Conservation (phyloP, 2,797 vertebrate species). For the Semaprochilodus insignis region DNA sequence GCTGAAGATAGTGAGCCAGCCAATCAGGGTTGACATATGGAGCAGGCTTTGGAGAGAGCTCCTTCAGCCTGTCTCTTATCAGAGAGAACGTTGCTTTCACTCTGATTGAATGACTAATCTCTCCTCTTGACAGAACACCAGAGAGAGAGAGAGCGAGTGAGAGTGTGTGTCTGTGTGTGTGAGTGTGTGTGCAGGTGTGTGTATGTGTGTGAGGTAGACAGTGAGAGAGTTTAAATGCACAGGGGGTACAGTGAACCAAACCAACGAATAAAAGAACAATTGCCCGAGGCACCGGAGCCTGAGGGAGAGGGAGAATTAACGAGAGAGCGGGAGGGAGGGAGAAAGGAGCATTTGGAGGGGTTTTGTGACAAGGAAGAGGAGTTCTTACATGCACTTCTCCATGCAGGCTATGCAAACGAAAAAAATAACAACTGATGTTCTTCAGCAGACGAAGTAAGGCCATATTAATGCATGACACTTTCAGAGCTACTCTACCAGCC, state of each 20-base stretch:
- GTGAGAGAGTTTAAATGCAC: conserved; percentile 16
- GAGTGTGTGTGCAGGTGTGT: conserved; percentile 35
- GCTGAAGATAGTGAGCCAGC: conserved; percentile 63
- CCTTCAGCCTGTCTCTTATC: conserved; percentile 75
- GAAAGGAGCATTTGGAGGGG: background rate
- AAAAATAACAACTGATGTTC: background rate
- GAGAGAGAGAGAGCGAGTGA: background rate
- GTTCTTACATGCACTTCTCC: background rate
- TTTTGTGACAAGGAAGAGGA: conserved; percentile 12
- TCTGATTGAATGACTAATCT: conserved; percentile 82
- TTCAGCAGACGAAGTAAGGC: background rate
- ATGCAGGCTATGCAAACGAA: background rate
- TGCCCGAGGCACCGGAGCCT: conserved; percentile 50
- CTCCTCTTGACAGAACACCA: conserved; percentile 70
- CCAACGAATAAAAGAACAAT: conserved; percentile 52
- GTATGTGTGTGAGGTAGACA: conserved; percentile 44
- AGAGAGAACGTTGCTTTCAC: conserved; percentile 66
- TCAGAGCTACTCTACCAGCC: background rate
- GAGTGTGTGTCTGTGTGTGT: conserved; percentile 49
- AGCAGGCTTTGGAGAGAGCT: conserved; percentile 67
- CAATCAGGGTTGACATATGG: conserved; percentile 71
- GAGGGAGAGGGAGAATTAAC: conserved; percentile 19
- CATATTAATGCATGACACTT: background rate
- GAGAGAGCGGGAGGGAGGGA: background rate
- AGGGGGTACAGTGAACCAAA: conserved; percentile 44